Percentiles rank a stretch among this genome's conserved stretches.
Conservation (phyloP, 1,140 invertebrate genomes). For the Drosophila subobscura region DNA sequence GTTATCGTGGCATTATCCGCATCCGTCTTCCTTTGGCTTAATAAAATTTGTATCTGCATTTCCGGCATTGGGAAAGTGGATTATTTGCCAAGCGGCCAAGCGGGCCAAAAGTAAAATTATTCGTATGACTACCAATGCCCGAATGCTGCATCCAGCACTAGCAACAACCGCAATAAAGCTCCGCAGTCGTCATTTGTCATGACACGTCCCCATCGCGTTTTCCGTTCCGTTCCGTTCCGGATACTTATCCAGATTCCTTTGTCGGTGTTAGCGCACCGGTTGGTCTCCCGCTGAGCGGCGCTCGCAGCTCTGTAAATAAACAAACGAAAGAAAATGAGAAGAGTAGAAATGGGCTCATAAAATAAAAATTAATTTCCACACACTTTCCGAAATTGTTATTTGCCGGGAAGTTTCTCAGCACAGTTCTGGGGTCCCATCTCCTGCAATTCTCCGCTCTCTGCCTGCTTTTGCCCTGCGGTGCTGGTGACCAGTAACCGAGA, state of each 20-base stretch:
- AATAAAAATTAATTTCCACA: constrained; percentile 81
- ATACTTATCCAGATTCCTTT: constrained; percentile 9
- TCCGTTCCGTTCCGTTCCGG: constrained; percentile 2
- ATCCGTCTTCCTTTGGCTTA: constrained; percentile 16
- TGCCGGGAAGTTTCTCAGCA: constrained; percentile 67
- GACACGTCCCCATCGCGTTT: neutral
- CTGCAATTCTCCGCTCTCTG: constrained; percentile 27
- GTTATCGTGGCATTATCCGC: neutral
- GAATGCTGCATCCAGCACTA: neutral
- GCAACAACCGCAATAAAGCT: constrained; percentile 9
- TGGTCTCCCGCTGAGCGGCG: constrained; percentile 29
- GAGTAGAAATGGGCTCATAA: constrained; percentile 36
- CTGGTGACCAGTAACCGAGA: constrained; percentile 14
- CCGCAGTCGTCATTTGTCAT: constrained; percentile 22
- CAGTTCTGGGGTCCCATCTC: constrained; percentile 6
- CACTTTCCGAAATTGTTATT: constrained; percentile 64
- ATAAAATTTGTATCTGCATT: constrained; percentile 55
- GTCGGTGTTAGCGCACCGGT: constrained; percentile 14
- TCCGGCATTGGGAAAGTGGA: constrained; percentile 39
- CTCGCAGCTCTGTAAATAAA: constrained; percentile 67
- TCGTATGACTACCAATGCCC: constrained; percentile 3
- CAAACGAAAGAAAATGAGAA: constrained; percentile 20
- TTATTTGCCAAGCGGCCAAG: constrained; percentile 31
- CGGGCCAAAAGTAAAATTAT: constrained; percentile 39
- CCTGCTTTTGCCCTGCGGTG: constrained; percentile 23